phyloP scores from a whole-genome alignment of 2,888 invertebrate genomes.

The Busseola fusca region DNA sequence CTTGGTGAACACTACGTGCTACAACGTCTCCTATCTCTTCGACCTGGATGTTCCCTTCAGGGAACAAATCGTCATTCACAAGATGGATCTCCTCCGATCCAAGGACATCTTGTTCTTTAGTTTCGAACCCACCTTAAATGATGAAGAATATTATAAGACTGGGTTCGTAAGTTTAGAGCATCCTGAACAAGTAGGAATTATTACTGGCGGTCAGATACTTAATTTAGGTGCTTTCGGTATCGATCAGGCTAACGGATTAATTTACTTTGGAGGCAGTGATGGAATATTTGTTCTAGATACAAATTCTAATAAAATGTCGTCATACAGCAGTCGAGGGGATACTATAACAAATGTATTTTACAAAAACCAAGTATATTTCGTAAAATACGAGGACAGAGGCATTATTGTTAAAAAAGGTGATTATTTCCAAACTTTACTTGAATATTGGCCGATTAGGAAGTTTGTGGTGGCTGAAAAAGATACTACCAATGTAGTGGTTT shows the following conservation, averaged over 20 bases:
- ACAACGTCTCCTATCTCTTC: conserved; percentile 74
- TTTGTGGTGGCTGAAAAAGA: conserved; percentile 78
- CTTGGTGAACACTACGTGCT: conserved; percentile 73
- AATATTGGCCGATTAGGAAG: conserved; percentile 71
- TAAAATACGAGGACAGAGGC: conserved; percentile 70
- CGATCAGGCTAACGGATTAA: conserved; percentile 75
- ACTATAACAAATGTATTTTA: conserved; percentile 75
- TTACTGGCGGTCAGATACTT: conserved; percentile 67
- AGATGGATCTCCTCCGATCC: conserved; percentile 74
- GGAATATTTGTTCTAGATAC: conserved; percentile 77
- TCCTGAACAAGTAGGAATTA: conserved; percentile 64
- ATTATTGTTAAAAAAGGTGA: conserved; percentile 77
- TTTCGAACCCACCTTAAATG: conserved; percentile 79
- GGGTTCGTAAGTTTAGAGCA: conserved; percentile 77
- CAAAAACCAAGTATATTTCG: conserved; percentile 78
- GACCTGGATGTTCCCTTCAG: conserved; percentile 79
- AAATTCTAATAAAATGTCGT: conserved; percentile 65
- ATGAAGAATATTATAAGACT: conserved; percentile 79
- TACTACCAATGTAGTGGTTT: conserved; percentile 71
- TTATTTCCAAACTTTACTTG: conserved; percentile 71
- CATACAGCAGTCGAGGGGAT: conserved; percentile 79
- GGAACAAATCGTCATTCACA: conserved; percentile 74
- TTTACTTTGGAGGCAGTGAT: conserved; percentile 81
- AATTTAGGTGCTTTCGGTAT: conserved; percentile 83
- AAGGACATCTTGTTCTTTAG: conserved; percentile 77